Percentiles rank a stretch among this genome's conserved stretches.
phyloP scores from a whole-genome alignment of 2,888 invertebrate genomes.

The Epirrhoe alternata region DNA sequence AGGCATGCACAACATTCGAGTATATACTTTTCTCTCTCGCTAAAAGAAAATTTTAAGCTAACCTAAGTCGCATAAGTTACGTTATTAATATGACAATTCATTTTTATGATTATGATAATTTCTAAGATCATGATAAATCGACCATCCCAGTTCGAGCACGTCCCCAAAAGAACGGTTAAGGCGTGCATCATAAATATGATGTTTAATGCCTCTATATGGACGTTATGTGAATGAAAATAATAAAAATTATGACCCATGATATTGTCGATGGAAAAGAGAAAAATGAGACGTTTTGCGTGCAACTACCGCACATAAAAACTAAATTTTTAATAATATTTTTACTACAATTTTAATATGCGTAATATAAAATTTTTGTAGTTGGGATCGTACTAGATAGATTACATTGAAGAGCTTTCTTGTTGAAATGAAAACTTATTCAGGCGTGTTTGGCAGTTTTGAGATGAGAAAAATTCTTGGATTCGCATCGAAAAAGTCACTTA shows the following conservation, averaged over 20 bases:
- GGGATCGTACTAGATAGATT: too few relatives aligned
- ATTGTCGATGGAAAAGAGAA: neutral
- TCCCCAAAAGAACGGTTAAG: neutral
- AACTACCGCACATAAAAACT: too few relatives aligned
- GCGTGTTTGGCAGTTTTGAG: too few relatives aligned
- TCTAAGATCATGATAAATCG: neutral
- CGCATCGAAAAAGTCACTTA: too few relatives aligned
- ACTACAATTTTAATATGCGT: too few relatives aligned
- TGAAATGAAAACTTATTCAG: too few relatives aligned
- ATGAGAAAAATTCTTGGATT: too few relatives aligned
- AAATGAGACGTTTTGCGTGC: neutral
- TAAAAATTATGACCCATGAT: slow-evolving; percentile 54
- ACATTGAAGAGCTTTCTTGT: too few relatives aligned
- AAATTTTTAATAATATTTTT: too few relatives aligned
- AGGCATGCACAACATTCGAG: too few relatives aligned
- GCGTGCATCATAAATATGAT: slow-evolving; percentile 40
- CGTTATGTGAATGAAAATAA: slow-evolving; percentile 61
- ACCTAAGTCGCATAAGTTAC: neutral
- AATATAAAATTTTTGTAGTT: too few relatives aligned
- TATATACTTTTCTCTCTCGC: too few relatives aligned
- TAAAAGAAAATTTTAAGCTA: neutral
- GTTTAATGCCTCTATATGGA: slow-evolving; percentile 53
- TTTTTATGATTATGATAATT: neutral
- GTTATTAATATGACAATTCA: neutral
- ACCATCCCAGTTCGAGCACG: neutral